A percentile compares a stretch with the other conserved stretches of the same genome.
Evolutionary conservation across 2,888 invertebrate genomes (phyloP).

Genomic region (Dynastes tityus): DNA sequence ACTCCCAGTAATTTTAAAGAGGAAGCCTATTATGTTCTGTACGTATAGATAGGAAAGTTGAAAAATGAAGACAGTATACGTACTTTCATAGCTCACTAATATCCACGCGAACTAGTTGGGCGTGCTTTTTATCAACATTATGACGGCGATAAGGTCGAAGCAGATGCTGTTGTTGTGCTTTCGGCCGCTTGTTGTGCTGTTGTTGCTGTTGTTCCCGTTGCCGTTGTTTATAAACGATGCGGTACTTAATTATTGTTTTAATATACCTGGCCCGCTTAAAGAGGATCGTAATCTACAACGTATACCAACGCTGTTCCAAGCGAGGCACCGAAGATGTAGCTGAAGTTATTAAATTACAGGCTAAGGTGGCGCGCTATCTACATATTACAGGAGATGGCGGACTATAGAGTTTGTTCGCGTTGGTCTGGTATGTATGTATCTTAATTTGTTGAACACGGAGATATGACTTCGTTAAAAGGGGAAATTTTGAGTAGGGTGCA

Average conservation of each 20-base stretch:
- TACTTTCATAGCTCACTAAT: too few species aligned
- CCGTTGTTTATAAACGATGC: constrained; percentile 37
- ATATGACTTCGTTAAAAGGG: too few species aligned
- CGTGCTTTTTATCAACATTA: constrained; percentile 12
- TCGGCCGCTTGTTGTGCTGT: too few species aligned
- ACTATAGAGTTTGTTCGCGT: too few species aligned
- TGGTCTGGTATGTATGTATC: too few species aligned
- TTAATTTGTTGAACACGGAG: too few species aligned
- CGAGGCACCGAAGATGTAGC: neutral
- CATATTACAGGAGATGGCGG: too few species aligned
- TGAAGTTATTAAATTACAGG: constrained; percentile 34
- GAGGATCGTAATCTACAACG: constrained; percentile 25
- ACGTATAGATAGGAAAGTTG: too few species aligned
- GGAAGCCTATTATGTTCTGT: too few species aligned
- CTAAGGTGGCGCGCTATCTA: constrained; percentile 16
- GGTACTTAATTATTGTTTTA: constrained; percentile 41
- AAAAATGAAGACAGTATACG: too few species aligned
- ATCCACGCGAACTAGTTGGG: neutral
- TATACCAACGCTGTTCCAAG: neutral
- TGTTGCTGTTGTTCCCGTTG: constrained; percentile 10
- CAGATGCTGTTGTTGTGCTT: neutral
- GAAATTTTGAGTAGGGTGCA: too few species aligned
- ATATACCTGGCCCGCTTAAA: constrained; percentile 35
- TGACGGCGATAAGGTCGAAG: constrained; percentile 21
- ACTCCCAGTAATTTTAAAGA: too few species aligned